Conservation (phyloP, 2,888 invertebrate genomes). For the Coleophora flavipennella region DNA sequence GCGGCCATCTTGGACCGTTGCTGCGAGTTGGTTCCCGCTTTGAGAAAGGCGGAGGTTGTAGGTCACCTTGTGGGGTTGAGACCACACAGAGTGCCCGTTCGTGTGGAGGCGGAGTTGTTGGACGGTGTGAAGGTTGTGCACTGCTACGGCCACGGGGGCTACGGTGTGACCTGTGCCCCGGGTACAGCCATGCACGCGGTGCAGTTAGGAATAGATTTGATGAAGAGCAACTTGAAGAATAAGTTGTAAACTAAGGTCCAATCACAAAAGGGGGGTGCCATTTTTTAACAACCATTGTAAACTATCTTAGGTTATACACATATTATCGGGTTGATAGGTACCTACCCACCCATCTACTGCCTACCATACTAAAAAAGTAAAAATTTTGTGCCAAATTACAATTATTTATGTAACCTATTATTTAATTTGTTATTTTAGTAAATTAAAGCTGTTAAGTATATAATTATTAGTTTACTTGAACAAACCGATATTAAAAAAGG, state of each 20-base stretch:
- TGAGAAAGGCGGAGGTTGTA: constrained; percentile 72
- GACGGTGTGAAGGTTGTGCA: constrained; percentile 79
- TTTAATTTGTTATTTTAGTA: no score
- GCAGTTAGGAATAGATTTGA: constrained; percentile 74
- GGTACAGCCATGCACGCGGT: constrained; percentile 88
- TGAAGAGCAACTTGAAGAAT: constrained; percentile 38
- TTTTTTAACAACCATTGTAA: no score
- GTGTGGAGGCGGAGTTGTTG: constrained; percentile 79
- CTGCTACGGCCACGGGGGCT: constrained; percentile 96
- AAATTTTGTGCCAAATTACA: no score
- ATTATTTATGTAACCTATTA: no score
- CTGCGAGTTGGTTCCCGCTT: constrained; percentile 79
- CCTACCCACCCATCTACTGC: no score
- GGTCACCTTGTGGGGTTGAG: constrained; percentile 83
- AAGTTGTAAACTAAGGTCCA: constrained; percentile 53
- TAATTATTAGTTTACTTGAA: no score
- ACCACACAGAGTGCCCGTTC: constrained; percentile 82
- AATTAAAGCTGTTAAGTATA: no score
- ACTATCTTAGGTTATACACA: no score
- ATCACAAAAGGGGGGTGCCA: no score
- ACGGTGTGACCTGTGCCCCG: constrained; percentile 91
- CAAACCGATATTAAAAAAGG: no score
- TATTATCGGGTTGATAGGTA: no score
- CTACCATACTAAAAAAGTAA: no score
- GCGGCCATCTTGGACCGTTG: constrained; percentile 86